A percentile compares a stretch with the other conserved stretches of the same genome.
These are phyloP conservation scores for Oreotrochilus melanogaster DNA, from an alignment of 2,113 vertebrate genomes.

Conservation along the genomic window DNA sequence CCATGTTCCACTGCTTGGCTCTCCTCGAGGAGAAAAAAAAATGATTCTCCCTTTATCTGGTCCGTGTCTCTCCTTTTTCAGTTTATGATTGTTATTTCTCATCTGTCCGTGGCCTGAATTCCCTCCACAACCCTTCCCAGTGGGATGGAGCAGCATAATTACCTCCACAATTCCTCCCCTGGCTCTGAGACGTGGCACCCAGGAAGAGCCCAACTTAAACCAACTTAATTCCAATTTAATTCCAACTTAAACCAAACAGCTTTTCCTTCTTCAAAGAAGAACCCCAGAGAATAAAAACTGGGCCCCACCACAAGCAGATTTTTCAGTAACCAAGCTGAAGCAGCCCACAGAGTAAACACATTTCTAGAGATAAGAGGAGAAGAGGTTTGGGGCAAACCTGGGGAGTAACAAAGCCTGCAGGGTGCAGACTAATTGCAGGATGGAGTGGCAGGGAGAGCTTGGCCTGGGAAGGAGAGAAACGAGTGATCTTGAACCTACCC, in stretches of 20 bases:
- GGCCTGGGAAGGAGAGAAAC: neutral
- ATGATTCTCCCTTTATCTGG: neutral
- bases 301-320: neutral
- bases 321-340: neutral
- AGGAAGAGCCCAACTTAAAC: fast-evolving
- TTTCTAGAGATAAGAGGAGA: neutral
- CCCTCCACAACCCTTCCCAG: neutral
- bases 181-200: neutral
- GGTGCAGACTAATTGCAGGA: neutral
- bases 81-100: neutral
- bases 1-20: neutral
- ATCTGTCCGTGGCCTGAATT: neutral
- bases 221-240: too few species aligned
- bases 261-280: neutral
- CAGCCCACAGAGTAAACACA: neutral
- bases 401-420: neutral
- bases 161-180: neutral
- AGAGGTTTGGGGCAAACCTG: neutral
- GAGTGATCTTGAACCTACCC: constrained; percentile 71
- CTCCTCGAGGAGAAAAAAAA: neutral
- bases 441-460: neutral
- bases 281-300: neutral
- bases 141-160: neutral
- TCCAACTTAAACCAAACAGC: neutral
- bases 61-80: neutral